phyloP scores from a whole-genome alignment of 2,888 invertebrate species.

The Ceramica pisi region DNA sequence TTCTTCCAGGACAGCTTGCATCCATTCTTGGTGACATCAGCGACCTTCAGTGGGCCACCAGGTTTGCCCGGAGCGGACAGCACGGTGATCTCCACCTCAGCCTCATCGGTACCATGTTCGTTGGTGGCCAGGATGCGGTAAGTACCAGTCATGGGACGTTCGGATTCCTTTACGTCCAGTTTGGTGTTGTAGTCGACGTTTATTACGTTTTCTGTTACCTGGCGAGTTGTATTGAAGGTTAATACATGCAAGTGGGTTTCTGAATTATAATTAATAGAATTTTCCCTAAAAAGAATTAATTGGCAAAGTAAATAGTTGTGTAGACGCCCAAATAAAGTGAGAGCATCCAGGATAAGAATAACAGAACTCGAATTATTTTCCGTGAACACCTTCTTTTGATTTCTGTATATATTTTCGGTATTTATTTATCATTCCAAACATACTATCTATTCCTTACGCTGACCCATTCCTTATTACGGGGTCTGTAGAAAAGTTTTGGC shows the following conservation, averaged over 20 bases:
- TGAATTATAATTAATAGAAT: not conserved
- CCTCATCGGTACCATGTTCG: constrained; percentile 97
- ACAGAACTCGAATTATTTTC: not conserved
- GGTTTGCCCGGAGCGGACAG: constrained; percentile 95
- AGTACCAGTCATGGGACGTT: constrained; percentile 96
- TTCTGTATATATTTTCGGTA: no score
- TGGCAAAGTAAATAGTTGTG: no score
- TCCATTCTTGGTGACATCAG: constrained; percentile 96
- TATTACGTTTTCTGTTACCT: constrained; percentile 94
- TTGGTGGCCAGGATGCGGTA: constrained; percentile 98
- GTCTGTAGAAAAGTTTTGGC: no score
- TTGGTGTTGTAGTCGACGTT: constrained; percentile 98
- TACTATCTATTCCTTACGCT: no score
- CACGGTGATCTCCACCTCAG: constrained; percentile 98
- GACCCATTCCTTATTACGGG: no score
- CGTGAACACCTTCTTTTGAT: no score
- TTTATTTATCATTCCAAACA: no score
- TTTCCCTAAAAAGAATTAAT: no score
- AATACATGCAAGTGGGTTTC: not conserved
- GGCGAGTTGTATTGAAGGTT: constrained; percentile 12
- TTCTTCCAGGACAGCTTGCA: constrained; percentile 98
- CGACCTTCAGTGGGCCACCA: constrained; percentile 96
- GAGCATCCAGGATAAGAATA: not conserved
- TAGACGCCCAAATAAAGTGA: not conserved
- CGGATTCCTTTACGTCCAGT: constrained; percentile 94